A percentile compares a stretch with the other conserved stretches of the same genome.
Evolutionary conservation across 2,888 invertebrate species (phyloP).

Genomic region (Cephus sareptanus): DNA sequence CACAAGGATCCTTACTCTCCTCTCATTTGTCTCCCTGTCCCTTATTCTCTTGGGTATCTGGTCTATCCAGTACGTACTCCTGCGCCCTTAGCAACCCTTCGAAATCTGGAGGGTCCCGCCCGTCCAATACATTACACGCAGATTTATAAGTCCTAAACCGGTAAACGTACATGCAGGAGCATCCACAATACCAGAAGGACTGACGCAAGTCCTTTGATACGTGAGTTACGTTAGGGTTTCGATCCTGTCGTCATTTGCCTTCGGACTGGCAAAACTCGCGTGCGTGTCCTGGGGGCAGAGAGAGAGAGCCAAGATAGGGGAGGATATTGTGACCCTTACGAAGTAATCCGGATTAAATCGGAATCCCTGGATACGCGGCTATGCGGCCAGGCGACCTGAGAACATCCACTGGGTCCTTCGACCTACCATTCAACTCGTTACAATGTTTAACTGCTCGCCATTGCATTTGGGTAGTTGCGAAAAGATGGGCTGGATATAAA

Average conservation of each 20-base stretch:
- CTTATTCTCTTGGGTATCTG: not conserved
- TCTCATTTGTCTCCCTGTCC: slow-evolving; percentile 25
- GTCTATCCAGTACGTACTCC: not conserved
- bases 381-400: slow-evolving; percentile 59
- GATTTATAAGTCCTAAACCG: slow-evolving; percentile 11
- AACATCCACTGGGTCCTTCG: slow-evolving; percentile 37
- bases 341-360: slow-evolving; percentile 65
- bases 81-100: not conserved
- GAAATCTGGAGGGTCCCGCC: not conserved
- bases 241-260: not conserved
- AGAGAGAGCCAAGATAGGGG: slow-evolving; percentile 45
- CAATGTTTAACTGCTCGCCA: slow-evolving; percentile 41
- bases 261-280: not conserved
- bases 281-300: slow-evolving; percentile 1
- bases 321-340: slow-evolving; percentile 64
- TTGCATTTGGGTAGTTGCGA: not conserved
- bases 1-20: slow-evolving; percentile 22
- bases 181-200: not conserved
- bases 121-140: slow-evolving; percentile 13
- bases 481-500: not conserved
- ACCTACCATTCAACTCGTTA: slow-evolving; percentile 48
- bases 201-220: not conserved
- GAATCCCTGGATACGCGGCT: slow-evolving; percentile 58
- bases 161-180: not conserved
- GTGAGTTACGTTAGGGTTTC: not conserved